Conservation (phyloP, 2,113 vertebrate genomes). For the Scortum barcoo region DNA sequence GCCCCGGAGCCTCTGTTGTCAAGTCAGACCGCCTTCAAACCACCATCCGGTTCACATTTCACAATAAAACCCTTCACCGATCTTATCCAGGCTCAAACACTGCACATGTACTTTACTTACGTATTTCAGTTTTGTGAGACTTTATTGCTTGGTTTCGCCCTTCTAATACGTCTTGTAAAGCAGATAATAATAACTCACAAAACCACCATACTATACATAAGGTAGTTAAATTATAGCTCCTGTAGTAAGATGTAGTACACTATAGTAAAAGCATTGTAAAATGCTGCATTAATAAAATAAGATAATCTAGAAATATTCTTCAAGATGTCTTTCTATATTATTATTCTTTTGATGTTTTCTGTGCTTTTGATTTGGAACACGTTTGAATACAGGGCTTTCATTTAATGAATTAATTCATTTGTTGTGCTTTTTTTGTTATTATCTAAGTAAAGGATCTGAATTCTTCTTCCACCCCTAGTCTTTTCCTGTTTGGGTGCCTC, state of each 20-base stretch:
- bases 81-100: neutral
- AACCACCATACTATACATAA: neutral
- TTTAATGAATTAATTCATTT: neutral
- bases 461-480: neutral
- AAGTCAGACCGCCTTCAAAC: neutral
- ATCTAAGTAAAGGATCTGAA: neutral
- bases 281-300: neutral
- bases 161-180: neutral
- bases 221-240: neutral
- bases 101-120: neutral
- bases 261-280: too few relatives aligned
- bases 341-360: too few relatives aligned
- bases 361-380: neutral
- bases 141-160: too few relatives aligned
- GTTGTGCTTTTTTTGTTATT: neutral
- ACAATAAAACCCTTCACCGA: conserved; percentile 61
- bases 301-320: neutral
- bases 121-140: too few relatives aligned
- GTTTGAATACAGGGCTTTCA: neutral
- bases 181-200: neutral
- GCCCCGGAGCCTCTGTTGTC: conserved; percentile 52
- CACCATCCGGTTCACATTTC: conserved; percentile 51
- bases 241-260: too few relatives aligned
- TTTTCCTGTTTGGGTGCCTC: neutral
- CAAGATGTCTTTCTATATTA: neutral